Evolutionary conservation across 2,888 invertebrate species (phyloP).

Genomic region (Parasteatoda lunata): DNA sequence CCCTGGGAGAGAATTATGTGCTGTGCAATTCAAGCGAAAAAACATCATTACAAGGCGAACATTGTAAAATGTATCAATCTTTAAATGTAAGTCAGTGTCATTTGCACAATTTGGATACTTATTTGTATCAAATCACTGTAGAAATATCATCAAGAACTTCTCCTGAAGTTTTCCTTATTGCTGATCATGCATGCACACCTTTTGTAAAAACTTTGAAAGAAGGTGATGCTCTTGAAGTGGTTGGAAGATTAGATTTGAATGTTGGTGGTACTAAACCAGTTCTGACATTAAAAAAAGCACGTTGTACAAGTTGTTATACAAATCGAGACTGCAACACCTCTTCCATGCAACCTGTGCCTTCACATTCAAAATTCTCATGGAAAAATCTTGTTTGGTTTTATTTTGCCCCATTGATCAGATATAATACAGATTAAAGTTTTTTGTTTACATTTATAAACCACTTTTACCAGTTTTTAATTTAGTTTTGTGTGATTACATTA

Average conservation of each 20-base stretch:
- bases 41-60: constrained; percentile 39
- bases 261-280: constrained; percentile 41
- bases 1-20: constrained; percentile 44
- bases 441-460: background rate
- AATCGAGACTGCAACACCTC: constrained; percentile 30
- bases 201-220: constrained; percentile 53
- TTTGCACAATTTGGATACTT: constrained; percentile 63
- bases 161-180: constrained; percentile 37
- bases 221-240: constrained; percentile 51
- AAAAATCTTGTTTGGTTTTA: constrained; percentile 52
- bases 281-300: constrained; percentile 32
- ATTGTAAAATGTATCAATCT: constrained; percentile 43
- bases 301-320: constrained; percentile 45
- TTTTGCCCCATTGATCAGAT: constrained; percentile 41
- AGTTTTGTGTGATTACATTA: too few species aligned
- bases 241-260: constrained; percentile 50
- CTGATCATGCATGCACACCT: constrained; percentile 26
- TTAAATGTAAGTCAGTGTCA: constrained; percentile 46
- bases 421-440: constrained; percentile 12
- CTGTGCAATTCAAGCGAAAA: constrained; percentile 21
- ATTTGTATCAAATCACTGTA: constrained; percentile 50
- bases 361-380: constrained; percentile 17
- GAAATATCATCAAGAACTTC: constrained; percentile 50
- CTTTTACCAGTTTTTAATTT: background rate
- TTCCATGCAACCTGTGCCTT: background rate